Percentiles rank a stretch among this genome's conserved stretches.
Conservation (phyloP, 2,797 vertebrate genomes). For the Ataeniobius toweri region DNA sequence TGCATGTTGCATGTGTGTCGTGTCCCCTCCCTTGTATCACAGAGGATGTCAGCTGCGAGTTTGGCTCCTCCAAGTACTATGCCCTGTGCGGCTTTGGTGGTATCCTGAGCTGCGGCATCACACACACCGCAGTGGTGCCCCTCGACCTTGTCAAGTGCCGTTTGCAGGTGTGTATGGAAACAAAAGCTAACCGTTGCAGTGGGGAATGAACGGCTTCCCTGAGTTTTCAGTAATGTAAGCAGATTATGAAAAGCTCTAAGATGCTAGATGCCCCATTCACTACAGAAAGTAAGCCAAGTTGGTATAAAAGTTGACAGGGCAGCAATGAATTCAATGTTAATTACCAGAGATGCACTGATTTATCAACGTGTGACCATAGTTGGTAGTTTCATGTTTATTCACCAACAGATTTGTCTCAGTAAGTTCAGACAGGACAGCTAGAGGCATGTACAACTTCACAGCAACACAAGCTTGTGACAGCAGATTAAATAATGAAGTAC, state of each 20-base stretch:
- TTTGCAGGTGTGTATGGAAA: conserved; percentile 81
- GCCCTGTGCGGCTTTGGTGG: conserved; percentile 85
- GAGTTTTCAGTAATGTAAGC: background rate
- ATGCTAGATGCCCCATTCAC: background rate
- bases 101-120: conserved; percentile 85
- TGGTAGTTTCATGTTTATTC: background rate
- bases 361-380: background rate
- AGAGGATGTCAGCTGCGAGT: conserved; percentile 82
- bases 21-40: conserved; percentile 62
- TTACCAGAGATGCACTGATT: background rate
- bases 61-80: conserved; percentile 84
- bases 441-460: background rate
- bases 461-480: background rate
- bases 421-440: background rate
- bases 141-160: conserved; percentile 87
- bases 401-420: background rate
- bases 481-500: background rate
- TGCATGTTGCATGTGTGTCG: conserved; percentile 74
- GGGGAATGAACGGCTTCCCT: background rate
- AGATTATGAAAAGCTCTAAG: background rate
- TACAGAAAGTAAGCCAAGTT: background rate
- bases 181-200: background rate
- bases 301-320: background rate
- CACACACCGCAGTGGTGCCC: conserved; percentile 84
- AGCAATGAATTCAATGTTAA: too few relatives aligned